Percentiles rank a stretch among this genome's conserved stretches.
Conservation (phyloP, 2,888 invertebrate genomes). For the Carcina quercana region DNA sequence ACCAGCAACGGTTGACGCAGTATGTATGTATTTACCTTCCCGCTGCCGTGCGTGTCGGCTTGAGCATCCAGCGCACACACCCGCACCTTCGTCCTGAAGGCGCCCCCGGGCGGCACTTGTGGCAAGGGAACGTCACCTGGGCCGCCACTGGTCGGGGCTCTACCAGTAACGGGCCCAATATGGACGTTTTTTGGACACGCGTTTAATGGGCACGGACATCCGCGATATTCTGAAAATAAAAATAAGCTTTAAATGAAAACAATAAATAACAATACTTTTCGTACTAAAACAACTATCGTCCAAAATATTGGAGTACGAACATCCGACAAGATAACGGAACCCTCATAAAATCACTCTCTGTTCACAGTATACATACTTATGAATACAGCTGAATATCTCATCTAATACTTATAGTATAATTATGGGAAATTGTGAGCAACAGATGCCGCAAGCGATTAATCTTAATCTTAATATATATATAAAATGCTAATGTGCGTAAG, state of each 20-base stretch:
- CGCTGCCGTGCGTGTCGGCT: slow-evolving; percentile 61
- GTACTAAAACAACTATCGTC: slow-evolving; percentile 1
- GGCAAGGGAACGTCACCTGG: slow-evolving; percentile 54
- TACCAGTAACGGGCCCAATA: slow-evolving; percentile 99
- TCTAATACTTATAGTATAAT: no score
- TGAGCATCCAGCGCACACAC: slow-evolving; percentile 55
- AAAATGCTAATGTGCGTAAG: no score
- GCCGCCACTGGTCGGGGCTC: slow-evolving; percentile 86
- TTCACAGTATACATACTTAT: no score
- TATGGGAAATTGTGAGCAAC: no score
- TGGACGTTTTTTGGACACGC: slow-evolving; percentile 98
- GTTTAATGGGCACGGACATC: slow-evolving; percentile 93
- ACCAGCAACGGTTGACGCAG: slow-evolving; percentile 76
- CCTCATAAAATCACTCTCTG: no score
- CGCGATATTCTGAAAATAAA: slow-evolving; percentile 59
- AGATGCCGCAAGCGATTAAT: no score
- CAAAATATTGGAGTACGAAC: no score
- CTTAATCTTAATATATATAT: no score
- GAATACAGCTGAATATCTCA: no score
- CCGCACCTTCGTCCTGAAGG: slow-evolving; percentile 70
- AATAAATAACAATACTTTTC: slow-evolving; percentile 1
- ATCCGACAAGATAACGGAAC: no score
- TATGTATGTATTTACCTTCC: no score
- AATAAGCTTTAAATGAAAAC: not conserved
- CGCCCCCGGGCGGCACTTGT: slow-evolving; percentile 65